A percentile compares a stretch with the other conserved stretches of the same genome.
Evolutionary conservation across 2,888 invertebrate genomes (phyloP).

Genomic region (Eristalis intricaria): DNA sequence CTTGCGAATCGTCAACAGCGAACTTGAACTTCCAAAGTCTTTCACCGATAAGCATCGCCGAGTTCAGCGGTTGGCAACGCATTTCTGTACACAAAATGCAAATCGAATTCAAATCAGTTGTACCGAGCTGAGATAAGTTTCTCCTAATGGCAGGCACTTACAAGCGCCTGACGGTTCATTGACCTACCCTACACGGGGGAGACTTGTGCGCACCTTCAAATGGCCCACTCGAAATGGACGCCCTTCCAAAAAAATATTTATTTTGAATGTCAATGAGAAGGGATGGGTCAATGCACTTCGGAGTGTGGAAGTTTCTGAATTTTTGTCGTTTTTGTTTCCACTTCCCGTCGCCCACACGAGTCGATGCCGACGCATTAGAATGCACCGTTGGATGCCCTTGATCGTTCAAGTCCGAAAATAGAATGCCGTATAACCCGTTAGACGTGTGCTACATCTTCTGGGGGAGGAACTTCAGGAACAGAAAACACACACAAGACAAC

Average conservation of each 20-base stretch:
- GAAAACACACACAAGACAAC: neutral
- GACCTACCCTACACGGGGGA: neutral
- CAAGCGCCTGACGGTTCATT: neutral
- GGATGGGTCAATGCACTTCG: neutral
- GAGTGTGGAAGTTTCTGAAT: neutral
- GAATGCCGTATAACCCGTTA: neutral
- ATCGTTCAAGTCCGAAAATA: neutral
- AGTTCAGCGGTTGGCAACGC: neutral
- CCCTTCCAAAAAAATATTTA: neutral
- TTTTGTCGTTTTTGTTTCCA: neutral
- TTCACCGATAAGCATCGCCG: neutral
- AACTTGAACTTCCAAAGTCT: neutral
- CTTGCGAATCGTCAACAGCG: neutral
- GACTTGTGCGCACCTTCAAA: neutral
- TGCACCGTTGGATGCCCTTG: neutral
- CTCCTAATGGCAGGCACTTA: neutral
- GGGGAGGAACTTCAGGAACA: neutral
- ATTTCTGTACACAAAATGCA: neutral
- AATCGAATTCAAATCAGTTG: neutral
- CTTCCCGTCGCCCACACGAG: neutral
- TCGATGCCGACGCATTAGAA: neutral
- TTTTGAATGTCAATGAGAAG: neutral
- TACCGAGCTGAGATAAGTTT: neutral
- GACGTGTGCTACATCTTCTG: neutral
- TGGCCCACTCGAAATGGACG: neutral